These are phyloP conservation scores for Hydrozoanthus gracilis DNA, from an alignment of 92 coral and sea anemone genomes.

Conservation along the genomic window DNA sequence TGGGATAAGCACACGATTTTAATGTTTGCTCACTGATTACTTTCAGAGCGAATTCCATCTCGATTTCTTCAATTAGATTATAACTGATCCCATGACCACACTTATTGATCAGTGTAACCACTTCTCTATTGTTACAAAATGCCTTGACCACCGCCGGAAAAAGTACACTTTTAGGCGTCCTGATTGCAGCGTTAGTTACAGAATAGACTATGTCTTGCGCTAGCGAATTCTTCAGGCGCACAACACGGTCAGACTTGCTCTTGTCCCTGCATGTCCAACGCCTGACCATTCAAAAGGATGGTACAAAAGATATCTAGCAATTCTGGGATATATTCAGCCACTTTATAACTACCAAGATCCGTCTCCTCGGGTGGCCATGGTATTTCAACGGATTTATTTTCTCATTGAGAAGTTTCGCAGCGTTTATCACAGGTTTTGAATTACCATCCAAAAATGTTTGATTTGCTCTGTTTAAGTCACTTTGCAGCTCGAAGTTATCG, in stretches of 20 bases:
- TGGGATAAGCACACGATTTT: slow-evolving; percentile 53
- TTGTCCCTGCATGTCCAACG: slow-evolving; percentile 46
- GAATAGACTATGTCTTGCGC: slow-evolving; percentile 32
- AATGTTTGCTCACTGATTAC: slow-evolving; percentile 47
- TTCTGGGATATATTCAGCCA: slow-evolving; percentile 40
- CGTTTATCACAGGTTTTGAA: slow-evolving; percentile 37
- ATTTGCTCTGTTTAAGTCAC: slow-evolving; percentile 37
- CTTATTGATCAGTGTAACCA: slow-evolving; percentile 47
- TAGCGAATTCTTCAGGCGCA: slow-evolving; percentile 45
- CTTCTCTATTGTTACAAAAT: slow-evolving; percentile 55
- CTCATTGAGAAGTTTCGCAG: slow-evolving; percentile 45
- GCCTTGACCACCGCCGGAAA: slow-evolving; percentile 52
- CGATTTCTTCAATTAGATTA: slow-evolving; percentile 53
- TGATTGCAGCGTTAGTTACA: slow-evolving; percentile 44
- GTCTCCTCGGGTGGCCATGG: slow-evolving; percentile 59
- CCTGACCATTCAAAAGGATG: slow-evolving; percentile 45
- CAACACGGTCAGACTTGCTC: slow-evolving; percentile 44
- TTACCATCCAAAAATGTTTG: slow-evolving; percentile 29
- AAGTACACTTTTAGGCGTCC: slow-evolving; percentile 40
- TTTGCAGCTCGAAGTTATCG: slow-evolving; percentile 53
- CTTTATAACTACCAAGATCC: slow-evolving; percentile 30
- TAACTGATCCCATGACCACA: slow-evolving; percentile 53
- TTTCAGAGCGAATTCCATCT: slow-evolving; percentile 52
- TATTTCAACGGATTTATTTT: slow-evolving; percentile 46
- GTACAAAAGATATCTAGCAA: slow-evolving; percentile 46